These are phyloP conservation scores for Andrena haemorrhoa DNA, from an alignment of 2,888 invertebrate genomes.

Conservation along the genomic window DNA sequence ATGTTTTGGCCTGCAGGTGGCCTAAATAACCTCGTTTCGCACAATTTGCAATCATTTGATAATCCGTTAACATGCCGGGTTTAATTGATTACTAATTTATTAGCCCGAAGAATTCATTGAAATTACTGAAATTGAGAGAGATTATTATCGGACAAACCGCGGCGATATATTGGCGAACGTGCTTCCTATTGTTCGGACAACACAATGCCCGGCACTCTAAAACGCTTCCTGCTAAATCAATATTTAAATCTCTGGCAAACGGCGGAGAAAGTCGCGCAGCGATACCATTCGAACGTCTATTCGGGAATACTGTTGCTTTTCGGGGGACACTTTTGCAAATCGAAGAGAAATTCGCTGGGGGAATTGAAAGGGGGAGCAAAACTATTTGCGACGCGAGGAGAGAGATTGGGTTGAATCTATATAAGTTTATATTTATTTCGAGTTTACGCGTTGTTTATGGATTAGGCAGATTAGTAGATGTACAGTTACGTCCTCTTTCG, in stretches of 20 bases:
- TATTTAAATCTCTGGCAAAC: constrained; percentile 8
- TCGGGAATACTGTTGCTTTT: neutral
- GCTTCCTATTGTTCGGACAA: constrained; percentile 31
- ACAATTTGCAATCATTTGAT: constrained; percentile 59
- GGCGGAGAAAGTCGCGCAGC: neutral
- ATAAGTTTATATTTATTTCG: too few species aligned
- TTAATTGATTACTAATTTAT: constrained; percentile 60
- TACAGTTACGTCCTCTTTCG: too few species aligned
- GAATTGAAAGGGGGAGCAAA: too few species aligned
- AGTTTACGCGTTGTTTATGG: too few species aligned
- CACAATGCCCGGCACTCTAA: constrained; percentile 21
- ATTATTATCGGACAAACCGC: constrained; percentile 42
- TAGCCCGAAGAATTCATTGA: constrained; percentile 50
- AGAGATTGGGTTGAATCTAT: too few species aligned
- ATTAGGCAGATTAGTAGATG: too few species aligned
- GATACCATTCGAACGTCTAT: neutral
- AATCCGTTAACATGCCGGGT: constrained; percentile 52
- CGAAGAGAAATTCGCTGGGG: neutral
- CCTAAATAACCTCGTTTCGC: constrained; percentile 47
- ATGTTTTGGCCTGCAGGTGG: constrained; percentile 37
- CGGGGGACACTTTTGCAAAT: neutral
- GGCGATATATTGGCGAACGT: constrained; percentile 18
- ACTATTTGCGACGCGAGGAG: too few species aligned
- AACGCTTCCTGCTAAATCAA: constrained; percentile 39
- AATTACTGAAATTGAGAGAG: constrained; percentile 51